Evolutionary conservation across 2,113 vertebrate genomes (phyloP), one percentile per base, ranked within the genome.

Genomic region (Charadrius vociferus): DNA sequence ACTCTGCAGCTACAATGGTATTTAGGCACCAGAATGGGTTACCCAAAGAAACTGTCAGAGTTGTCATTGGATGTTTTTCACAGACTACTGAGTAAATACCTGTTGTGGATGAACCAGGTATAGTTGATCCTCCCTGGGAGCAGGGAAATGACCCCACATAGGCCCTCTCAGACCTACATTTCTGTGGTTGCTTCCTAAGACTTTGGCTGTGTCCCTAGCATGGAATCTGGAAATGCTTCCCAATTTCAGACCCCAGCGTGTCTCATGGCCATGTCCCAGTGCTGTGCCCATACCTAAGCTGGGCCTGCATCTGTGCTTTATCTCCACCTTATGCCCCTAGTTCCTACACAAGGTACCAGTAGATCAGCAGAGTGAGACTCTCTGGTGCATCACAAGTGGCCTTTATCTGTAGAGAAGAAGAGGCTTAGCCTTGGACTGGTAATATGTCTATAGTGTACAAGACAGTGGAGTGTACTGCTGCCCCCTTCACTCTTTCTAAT

Each of bases 211-310:
- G 34, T 59, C 29, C 12, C 7, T 72, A 55, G 9, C 23, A 30
- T 29, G n/a, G 61, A 79, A 75, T 59, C 24, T 47, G 30, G 24
- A 49, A 90, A 34, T 14, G 6, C 13, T 79, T 81, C 29, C 17
- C 6, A 10, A 0, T 91, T 86, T 58, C 21, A 65, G 19, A 63
- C 6, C 5, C 11, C 20, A 71, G 1, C 2, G 1, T 52, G 19
- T 41, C 24, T 78, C 13, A 10, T n/a, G 29, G 50, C 30, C 6
- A 2, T 30, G 34, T 43, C 30, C 15, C 39, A 75, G 1, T 2
- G 6, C 36, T 0, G 1, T 5, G 30, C 20, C 12, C 61, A 34
- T 61, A 19, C 16, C 32, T 43, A n/a, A 79, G 1, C 36, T 61
- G 26, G 37, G 7, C 21, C 21, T 87, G 19, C 5, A 6, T 68